These are phyloP conservation scores for Sylvia atricapilla DNA, from an alignment of 2,113 vertebrate species.

Conservation along the genomic window DNA sequence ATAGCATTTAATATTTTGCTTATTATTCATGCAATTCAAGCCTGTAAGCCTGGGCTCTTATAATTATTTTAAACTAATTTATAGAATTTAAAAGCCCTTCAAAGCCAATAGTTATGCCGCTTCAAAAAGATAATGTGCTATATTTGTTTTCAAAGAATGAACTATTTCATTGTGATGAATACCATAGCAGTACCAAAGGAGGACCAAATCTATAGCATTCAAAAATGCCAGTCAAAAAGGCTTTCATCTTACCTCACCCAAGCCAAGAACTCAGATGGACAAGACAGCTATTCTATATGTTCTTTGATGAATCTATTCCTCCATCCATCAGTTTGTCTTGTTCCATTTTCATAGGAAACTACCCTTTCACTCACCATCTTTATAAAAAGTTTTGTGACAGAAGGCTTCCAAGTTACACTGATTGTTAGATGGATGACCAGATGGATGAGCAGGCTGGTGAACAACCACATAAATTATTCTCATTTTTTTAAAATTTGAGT, in stretches of 20 bases:
- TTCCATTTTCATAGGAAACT: conserved; percentile 22
- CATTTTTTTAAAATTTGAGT: background rate
- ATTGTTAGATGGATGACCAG: conserved; percentile 37
- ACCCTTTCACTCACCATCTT: conserved; percentile 4
- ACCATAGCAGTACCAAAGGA: background rate
- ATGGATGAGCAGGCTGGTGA: background rate
- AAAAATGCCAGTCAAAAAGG: background rate
- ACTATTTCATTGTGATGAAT: conserved; percentile 6
- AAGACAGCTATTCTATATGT: background rate
- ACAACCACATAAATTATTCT: background rate
- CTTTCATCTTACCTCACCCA: background rate
- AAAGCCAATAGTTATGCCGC: background rate
- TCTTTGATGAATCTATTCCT: background rate
- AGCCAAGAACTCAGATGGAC: background rate
- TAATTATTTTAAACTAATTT: background rate
- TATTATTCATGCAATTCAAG: background rate
- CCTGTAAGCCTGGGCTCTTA: background rate
- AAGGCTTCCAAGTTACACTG: conserved; percentile 6
- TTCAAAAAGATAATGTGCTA: background rate
- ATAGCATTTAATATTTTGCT: background rate
- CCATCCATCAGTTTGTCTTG: background rate
- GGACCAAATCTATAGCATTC: background rate
- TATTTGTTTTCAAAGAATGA: conserved; percentile 18
- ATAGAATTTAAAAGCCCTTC: background rate
- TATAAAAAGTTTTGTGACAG: conserved; percentile 10